Evolutionary conservation across 2,113 vertebrate genomes (phyloP).

Genomic region (Electrona antarctica): DNA sequence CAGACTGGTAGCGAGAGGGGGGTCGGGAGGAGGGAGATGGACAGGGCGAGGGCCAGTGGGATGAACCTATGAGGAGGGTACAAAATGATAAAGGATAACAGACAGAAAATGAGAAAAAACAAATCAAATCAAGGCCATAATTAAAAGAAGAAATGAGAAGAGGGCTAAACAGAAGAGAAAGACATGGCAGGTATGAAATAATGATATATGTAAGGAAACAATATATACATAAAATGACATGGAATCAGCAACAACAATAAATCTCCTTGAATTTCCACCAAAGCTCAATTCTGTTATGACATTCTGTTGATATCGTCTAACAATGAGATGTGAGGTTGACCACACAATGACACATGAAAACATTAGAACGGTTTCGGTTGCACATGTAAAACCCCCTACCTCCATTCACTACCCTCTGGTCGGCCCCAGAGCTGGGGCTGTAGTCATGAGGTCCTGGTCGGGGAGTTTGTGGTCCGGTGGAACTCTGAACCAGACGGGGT

Average conservation of each 20-base stretch:
- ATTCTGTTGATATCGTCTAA: too few relatives aligned
- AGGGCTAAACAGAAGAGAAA: conserved; percentile 40
- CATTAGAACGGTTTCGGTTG: too few relatives aligned
- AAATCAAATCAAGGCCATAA: conserved; percentile 62
- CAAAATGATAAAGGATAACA: conserved; percentile 67
- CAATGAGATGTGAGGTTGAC: too few relatives aligned
- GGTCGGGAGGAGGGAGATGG: conserved; percentile 98
- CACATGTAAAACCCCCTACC: conserved; percentile 75
- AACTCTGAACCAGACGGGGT: conserved; percentile 87
- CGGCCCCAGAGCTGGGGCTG: conserved; percentile 87
- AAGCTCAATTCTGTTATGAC: neutral
- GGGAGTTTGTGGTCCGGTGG: conserved; percentile 84
- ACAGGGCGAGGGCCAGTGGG: conserved; percentile 99
- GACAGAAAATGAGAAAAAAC: conserved; percentile 41
- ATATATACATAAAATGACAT: conserved; percentile 13
- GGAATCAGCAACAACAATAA: conserved; percentile 1
- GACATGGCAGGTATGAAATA: conserved; percentile 15
- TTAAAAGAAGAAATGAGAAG: conserved; percentile 60
- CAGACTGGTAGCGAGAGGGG: conserved; percentile 98
- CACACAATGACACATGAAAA: too few relatives aligned
- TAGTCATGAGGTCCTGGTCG: conserved; percentile 92
- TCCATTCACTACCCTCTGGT: conserved; percentile 98
- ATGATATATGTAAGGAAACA: neutral
- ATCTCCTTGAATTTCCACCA: conserved; percentile 4
- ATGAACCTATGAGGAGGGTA: conserved; percentile 85